Percentiles rank a stretch among this genome's conserved stretches.
Conservation (phyloP, 1,140 invertebrate genomes). For the Penaeus chinensis region DNA sequence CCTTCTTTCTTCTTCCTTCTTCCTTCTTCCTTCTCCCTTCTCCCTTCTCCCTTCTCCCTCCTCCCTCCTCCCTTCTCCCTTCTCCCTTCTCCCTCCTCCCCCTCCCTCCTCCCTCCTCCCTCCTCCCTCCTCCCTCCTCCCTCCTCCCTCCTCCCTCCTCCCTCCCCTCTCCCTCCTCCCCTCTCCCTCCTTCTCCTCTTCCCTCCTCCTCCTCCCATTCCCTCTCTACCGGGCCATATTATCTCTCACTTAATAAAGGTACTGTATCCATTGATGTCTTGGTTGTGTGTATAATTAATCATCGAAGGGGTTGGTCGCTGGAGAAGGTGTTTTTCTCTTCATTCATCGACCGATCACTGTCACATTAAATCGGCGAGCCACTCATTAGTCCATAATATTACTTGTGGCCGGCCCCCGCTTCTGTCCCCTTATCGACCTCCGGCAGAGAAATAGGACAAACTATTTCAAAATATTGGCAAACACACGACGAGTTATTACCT, state of each 20-base stretch:
- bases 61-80: too few species aligned
- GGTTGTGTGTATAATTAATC: conserved; percentile 29
- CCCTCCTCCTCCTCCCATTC: too few species aligned
- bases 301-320: neutral
- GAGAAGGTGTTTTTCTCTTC: conserved; percentile 13
- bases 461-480: too few species aligned
- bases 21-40: neutral
- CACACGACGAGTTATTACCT: too few species aligned
- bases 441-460: too few species aligned
- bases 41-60: too few species aligned
- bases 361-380: conserved; percentile 15
- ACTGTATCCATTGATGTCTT: too few species aligned
- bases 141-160: neutral
- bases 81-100: neutral
- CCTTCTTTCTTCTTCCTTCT: neutral
- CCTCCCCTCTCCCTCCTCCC: neutral
- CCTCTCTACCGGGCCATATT: too few species aligned
- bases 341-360: conserved; percentile 22
- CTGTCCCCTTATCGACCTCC: too few species aligned
- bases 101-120: neutral
- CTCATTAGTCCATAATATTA: too few species aligned
- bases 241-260: too few species aligned
- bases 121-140: neutral
- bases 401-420: too few species aligned
- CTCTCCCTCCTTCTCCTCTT: neutral